Conservation (phyloP, 2,113 vertebrate species). For the Dromiciops gliroides region DNA sequence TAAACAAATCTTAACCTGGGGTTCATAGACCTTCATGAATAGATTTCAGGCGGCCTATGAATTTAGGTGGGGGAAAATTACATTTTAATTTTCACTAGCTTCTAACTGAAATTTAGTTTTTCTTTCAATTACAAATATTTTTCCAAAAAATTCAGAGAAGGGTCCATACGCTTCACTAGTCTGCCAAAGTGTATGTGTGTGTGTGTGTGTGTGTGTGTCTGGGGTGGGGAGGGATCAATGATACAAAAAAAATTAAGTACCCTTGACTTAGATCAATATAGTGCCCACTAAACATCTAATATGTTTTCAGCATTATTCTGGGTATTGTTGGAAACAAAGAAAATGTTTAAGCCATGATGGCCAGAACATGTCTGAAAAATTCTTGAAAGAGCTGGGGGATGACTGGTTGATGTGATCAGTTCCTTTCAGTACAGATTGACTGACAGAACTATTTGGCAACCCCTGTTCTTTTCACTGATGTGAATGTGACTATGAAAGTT, state of each 20-base stretch:
- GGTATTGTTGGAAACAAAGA: neutral
- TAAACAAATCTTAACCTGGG: neutral
- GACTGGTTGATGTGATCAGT: neutral
- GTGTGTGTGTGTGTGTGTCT: neutral
- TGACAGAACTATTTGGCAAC: neutral
- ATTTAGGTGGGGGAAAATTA: neutral
- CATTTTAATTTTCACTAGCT: neutral
- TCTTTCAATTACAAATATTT: neutral
- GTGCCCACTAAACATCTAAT: neutral
- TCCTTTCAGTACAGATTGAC: neutral
- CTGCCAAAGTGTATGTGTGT: neutral
- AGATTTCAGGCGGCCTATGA: neutral
- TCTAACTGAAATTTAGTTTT: neutral
- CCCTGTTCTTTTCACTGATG: neutral
- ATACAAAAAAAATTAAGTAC: neutral
- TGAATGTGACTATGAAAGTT: neutral
- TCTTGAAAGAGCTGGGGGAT: neutral
- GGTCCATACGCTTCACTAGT: neutral
- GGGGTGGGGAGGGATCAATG: neutral
- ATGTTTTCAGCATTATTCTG: neutral
- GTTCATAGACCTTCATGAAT: neutral
- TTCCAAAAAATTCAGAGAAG: neutral
- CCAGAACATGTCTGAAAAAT: neutral
- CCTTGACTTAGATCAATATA: neutral
- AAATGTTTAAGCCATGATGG: neutral